Base-by-base conservation (phyloP, 2,888 invertebrate species). In the Junonia oenone region DNA sequence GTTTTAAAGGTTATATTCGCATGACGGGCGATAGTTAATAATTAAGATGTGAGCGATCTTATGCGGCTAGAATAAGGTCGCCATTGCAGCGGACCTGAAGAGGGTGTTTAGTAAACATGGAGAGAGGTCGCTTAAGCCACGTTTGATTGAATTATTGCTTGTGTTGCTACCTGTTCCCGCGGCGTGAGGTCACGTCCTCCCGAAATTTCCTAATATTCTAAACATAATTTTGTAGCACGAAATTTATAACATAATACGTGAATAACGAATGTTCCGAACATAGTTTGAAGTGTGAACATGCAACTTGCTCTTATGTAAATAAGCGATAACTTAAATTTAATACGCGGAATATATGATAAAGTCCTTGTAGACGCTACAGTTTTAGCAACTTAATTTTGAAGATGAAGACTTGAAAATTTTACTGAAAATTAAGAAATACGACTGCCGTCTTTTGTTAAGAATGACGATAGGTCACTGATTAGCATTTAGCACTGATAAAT, bases 91-190 rank as follows among this genome's bases (percentile, higher is more conserved):
- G 69, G 69, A 73, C 74, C 74, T 73, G 75, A 72, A 79, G 76
- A 73, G 64, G 65, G 66, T 77, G 77, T 83, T 84, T 81, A 72
- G 83, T 83, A 88, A 88, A 88, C 84, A 88, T 62, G 62, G 69
- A 67, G 75, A 73, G 72, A 75, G 75, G 71, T 68, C 69, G 65
- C 71, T 73, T 85, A 87, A 89, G 83, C 85, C 81, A 62, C 67
- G 73, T 72, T 75, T 88, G 87, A 90, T 90, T 90, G 87, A 89
- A 85, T 85, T 88, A 89, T 85, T 80, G 81, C 81, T 77, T 74
- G 73, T 72, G 69, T 72, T 74, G 73, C 76, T 78, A 81, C 79
- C 77, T 79, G 66, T 72, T 68, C 73, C 53, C 49, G 68, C 71
- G 68, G 69, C 63, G 68, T 61, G 67, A 66, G 75, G 78, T 77